Percentiles rank a stretch among this genome's conserved stretches.
Conservation (phyloP, 2,888 invertebrate species). For the Melanostoma mellinum region DNA sequence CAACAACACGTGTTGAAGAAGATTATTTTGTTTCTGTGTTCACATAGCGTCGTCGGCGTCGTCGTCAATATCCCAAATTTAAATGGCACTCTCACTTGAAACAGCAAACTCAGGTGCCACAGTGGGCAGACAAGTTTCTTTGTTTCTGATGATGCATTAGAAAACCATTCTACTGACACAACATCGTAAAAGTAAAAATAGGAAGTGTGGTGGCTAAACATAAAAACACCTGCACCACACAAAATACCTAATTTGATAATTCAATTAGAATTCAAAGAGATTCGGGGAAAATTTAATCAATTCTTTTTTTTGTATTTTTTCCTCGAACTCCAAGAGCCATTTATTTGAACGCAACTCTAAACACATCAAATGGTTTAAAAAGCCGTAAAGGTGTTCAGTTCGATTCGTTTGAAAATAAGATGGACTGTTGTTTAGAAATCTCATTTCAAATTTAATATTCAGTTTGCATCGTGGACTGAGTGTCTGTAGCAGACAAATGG, state of each 20-base stretch:
- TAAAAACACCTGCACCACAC: slow-evolving; percentile 28
- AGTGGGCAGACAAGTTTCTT: background rate
- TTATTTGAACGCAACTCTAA: background rate
- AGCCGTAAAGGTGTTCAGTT: too few species aligned
- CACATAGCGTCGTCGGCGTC: background rate
- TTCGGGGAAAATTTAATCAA: slow-evolving; percentile 10
- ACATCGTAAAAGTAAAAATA: slow-evolving; percentile 44
- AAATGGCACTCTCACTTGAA: background rate
- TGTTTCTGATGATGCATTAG: slow-evolving; percentile 24
- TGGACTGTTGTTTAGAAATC: too few species aligned
- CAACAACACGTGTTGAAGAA: too few species aligned
- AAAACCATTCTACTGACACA: slow-evolving; percentile 39
- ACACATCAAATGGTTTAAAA: too few species aligned
- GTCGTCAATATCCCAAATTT: slow-evolving; percentile 4
- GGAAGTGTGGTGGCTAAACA: slow-evolving; percentile 52
- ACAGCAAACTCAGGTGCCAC: slow-evolving; percentile 1
- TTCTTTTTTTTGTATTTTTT: background rate
- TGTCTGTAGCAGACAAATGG: too few species aligned
- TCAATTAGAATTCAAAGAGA: slow-evolving; percentile 33
- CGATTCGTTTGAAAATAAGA: too few species aligned
- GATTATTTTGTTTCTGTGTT: background rate
- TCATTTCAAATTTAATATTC: too few species aligned
- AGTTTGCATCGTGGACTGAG: too few species aligned
- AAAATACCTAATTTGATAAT: slow-evolving; percentile 21
- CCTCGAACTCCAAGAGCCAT: background rate